phyloP scores from a whole-genome alignment of 1,140 invertebrate species.

The Notospermus geniculatus region DNA sequence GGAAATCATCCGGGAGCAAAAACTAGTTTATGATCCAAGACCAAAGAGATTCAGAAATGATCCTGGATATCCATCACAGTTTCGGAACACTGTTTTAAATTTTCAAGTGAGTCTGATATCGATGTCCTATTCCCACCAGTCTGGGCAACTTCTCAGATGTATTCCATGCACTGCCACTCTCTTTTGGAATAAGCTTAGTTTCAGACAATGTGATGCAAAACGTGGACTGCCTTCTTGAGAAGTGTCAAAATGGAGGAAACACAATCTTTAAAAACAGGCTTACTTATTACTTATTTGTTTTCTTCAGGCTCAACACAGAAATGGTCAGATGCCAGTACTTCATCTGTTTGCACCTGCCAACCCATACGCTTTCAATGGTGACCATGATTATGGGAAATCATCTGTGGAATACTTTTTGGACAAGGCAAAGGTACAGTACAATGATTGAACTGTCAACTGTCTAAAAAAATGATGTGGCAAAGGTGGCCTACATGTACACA shows the following conservation, averaged over 20 bases:
- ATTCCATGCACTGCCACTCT: too few species aligned
- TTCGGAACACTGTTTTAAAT: too few species aligned
- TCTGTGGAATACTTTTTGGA: neutral
- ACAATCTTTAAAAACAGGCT: too few species aligned
- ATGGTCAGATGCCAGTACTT: conserved; percentile 17
- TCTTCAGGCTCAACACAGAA: conserved; percentile 2
- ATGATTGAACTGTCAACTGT: neutral
- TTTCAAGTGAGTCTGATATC: too few species aligned
- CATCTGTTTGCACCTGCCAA: conserved; percentile 23
- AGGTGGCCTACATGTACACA: neutral
- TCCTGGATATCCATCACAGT: too few species aligned
- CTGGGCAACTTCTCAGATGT: too few species aligned
- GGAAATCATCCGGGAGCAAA: too few species aligned
- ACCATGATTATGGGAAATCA: conserved; percentile 21
- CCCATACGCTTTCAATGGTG: conserved; percentile 8
- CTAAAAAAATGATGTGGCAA: neutral
- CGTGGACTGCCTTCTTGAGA: neutral
- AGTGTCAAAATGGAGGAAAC: too few species aligned
- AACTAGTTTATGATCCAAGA: too few species aligned
- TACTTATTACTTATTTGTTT: too few species aligned
- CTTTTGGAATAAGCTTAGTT: conserved; percentile 20
- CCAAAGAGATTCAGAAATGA: too few species aligned
- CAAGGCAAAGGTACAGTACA: neutral
- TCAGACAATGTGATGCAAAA: conserved; percentile 11
- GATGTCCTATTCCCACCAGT: too few species aligned